Base-by-base conservation (phyloP, 2,888 invertebrate genomes). In the Euzophera pinguis region DNA sequence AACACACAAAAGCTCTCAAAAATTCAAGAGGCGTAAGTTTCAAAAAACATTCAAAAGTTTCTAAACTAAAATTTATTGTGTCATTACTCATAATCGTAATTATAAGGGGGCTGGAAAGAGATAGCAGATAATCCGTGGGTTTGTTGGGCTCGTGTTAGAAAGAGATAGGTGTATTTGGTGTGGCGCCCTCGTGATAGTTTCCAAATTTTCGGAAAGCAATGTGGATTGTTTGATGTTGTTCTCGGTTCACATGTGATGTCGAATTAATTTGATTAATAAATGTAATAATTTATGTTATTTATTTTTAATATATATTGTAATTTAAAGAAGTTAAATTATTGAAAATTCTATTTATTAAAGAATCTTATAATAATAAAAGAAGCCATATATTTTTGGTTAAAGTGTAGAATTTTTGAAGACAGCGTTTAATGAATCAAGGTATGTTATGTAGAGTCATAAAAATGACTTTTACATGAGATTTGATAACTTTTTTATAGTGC, bases 151-250 rank as follows among this genome's bases (percentile, higher is more conserved):
- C 6, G 47, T 53, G 67, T 52, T 57, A 48, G 72, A 77, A 56
- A 60, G 78, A 60, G 88, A 87, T 38, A 52, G 69, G 52, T 53
- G 69, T 86, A 73, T 87, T 84, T 84, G 78, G 81, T 75, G 63
- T 66, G 77, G 68, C 84, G 83, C 88, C 88, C 87, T 85, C 78
- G 75, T 75, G 87, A 87, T 88, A 89, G 83, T 90, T 90, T 90
- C 89, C 89, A 88, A 88, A 90, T 83, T 87, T 90, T 85, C 68
- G 89, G 88, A 90, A 90, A 89, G 87, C 73, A 69, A 69, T 69
- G 79, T 65, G 75, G 75, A 81, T 80, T 87, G 81, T 84, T 85
- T 77, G 82, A 38, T 62, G 12, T 74, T 64, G 65, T 60, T 64
- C 57, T 29, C 10, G 75, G 83, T 50, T 85, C 74, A 82, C 76